Evolutionary conservation across 2,113 vertebrate species (phyloP), one percentile per base, ranked within the genome.

Genomic region (Lagenorhynchus albirostris): DNA sequence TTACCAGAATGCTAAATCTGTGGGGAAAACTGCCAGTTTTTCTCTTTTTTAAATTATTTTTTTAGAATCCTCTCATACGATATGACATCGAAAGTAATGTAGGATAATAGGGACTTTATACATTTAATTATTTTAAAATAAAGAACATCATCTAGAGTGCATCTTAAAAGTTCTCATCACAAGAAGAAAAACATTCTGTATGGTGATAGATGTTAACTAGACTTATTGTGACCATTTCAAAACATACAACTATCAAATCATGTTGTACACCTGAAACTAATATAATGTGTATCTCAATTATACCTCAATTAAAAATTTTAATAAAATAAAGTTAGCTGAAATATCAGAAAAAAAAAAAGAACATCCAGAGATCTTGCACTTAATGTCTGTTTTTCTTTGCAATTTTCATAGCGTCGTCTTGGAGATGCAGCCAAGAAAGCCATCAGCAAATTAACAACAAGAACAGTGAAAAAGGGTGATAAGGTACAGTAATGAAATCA

Each of bases 391-490:
- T 97, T 97, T 94, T 98, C 86, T 97, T 91, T 99, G 13, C 97
- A 87, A 85, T 97, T 98, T 98, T 95, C 96, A 95, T 98, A 99
- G 99, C 99, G 99, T 98, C 99, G 99, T 47, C 99, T 99, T 71
- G 99, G 99, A 95, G 99, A 99, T 98, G 99, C 99, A 95, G 99
- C 99, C 23, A 99, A 99, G 98, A 99, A 99, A 98, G 99, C 99
- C 93, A 99, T 99, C 13, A 99, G 99, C 97, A 99, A 99, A 98
- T 96, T 99, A 97, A 99, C 99, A 79, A 99, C 99, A 4, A 99
- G 99, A 97, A 99, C 99, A 36, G 99, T 99, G 94, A 99, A 99
- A 98, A 99, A 99, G 98, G 99, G 99, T 31, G 99, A 99, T 98
- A 99, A 99, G 99, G 99, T 99, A 98, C 74, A 88, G 92, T 96